Conservation (phyloP, 2,888 invertebrate genomes). For the Dolichopus griseipennis region DNA sequence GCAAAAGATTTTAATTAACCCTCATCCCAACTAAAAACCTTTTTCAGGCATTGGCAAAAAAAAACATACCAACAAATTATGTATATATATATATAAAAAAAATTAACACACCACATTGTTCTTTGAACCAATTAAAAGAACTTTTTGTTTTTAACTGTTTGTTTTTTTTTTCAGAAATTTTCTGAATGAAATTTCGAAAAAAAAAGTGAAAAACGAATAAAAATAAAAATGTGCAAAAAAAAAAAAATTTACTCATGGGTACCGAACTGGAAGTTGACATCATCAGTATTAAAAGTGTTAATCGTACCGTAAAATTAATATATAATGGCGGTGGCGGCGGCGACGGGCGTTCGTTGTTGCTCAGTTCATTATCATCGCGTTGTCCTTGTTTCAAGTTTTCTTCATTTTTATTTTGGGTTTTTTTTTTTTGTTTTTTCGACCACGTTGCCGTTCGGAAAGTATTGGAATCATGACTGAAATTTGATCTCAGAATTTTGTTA, state of each 20-base stretch:
- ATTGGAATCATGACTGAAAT: no score
- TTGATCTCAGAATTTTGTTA: no score
- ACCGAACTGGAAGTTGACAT: neutral
- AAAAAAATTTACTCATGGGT: neutral
- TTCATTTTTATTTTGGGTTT: no score
- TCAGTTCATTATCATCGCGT: neutral
- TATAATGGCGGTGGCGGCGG: neutral
- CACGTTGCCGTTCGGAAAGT: no score
- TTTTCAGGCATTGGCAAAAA: neutral
- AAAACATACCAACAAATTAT: neutral
- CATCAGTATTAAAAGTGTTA: neutral
- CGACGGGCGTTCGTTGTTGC: neutral
- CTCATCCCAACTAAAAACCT: neutral
- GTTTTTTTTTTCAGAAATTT: neutral
- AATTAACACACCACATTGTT: neutral
- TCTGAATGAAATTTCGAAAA: no score
- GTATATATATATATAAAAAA: no score
- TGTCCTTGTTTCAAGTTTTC: no score
- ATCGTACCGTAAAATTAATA: slow-evolving; percentile 1
- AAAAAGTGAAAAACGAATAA: no score
- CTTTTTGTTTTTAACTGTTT: neutral
- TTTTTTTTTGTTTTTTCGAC: no score
- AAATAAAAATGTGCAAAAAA: no score
- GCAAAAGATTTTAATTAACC: neutral
- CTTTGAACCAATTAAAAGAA: neutral